These are phyloP conservation scores for Bufo gargarizans DNA, from an alignment of 2,113 vertebrate genomes.

Conservation along the genomic window DNA sequence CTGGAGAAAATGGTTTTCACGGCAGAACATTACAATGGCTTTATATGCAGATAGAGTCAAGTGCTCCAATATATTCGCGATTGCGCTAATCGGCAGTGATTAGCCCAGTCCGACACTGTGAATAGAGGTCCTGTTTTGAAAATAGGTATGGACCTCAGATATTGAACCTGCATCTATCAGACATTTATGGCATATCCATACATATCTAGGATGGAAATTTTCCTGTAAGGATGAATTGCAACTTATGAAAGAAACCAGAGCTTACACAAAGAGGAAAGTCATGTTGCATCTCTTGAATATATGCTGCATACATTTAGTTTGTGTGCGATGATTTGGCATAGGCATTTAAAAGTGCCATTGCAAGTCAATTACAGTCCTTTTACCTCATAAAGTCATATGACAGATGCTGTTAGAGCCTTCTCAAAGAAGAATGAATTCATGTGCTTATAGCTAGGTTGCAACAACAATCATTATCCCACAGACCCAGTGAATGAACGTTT, in stretches of 20 bases:
- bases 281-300: neutral
- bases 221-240: neutral
- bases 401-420: constrained; percentile 22
- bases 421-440: constrained; percentile 29
- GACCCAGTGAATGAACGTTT: constrained; percentile 4
- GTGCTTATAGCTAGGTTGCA: neutral
- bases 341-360: constrained; percentile 17
- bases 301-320: constrained; percentile 26
- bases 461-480: constrained; percentile 28
- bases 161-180: too few species aligned
- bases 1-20: too few species aligned
- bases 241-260: neutral
- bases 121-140: too few species aligned
- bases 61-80: too few species aligned
- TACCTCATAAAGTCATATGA: constrained; percentile 14
- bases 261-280: neutral
- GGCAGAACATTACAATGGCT: too few species aligned
- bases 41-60: too few species aligned
- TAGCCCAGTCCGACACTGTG: too few species aligned
- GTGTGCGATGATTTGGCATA: constrained; percentile 21
- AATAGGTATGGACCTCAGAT: too few species aligned
- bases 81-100: too few species aligned
- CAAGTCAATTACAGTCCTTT: constrained; percentile 24
- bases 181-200: too few species aligned
- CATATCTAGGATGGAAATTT: neutral